phyloP scores from a whole-genome alignment of 2,113 vertebrate species.

The Tachysurus fulvidraco region DNA sequence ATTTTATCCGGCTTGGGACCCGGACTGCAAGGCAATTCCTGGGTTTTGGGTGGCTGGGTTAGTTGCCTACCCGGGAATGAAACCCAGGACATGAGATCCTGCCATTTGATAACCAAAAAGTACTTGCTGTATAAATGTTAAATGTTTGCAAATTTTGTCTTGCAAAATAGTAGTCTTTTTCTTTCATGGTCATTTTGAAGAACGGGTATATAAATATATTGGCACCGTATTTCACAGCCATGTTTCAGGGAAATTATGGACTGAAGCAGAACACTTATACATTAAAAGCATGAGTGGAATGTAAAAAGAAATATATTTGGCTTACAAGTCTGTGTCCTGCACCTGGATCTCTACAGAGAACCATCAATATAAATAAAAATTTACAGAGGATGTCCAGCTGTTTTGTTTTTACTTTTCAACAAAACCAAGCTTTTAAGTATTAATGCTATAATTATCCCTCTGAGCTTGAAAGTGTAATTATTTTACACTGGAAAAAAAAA shows the following conservation, averaged over 20 bases:
- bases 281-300: too few relatives aligned
- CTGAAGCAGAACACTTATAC: constrained; percentile 6
- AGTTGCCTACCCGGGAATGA: too few relatives aligned
- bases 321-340: not conserved
- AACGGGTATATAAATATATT: not conserved
- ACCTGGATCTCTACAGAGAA: not conserved
- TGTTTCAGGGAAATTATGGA: not conserved
- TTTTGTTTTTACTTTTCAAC: constrained; percentile 11
- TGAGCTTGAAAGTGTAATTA: not conserved
- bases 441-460: not conserved
- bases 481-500: not conserved
- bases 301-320: not conserved
- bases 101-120: not conserved
- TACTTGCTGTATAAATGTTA: not conserved
- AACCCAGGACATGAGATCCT: too few relatives aligned
- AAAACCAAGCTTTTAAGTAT: not conserved
- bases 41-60: too few relatives aligned
- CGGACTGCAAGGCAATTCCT: too few relatives aligned
- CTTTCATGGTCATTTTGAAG: not conserved
- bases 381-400: constrained; percentile 27
- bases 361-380: not conserved
- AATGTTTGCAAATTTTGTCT: not conserved
- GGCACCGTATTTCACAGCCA: not conserved
- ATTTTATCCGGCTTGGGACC: too few relatives aligned
- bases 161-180: not conserved